Evolutionary conservation across 1,140 invertebrate genomes (phyloP).

Genomic region (Pomacea maculata): DNA sequence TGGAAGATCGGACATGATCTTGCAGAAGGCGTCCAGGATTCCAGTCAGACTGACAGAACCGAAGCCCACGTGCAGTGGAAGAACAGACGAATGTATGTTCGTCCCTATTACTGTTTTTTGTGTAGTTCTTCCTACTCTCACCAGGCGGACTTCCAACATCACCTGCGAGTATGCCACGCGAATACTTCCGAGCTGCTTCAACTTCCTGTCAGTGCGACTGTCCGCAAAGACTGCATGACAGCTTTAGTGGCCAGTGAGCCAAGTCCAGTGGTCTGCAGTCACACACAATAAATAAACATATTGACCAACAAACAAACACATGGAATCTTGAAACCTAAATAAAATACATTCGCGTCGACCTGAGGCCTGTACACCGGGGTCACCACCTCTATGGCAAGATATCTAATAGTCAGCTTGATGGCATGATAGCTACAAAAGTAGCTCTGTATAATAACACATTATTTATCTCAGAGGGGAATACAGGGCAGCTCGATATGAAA

Average conservation of each 20-base stretch:
- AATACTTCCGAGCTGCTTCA: not conserved
- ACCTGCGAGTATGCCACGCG: slow-evolving; percentile 26
- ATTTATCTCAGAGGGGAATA: too few species aligned
- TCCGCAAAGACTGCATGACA: slow-evolving; percentile 19
- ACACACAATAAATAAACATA: too few species aligned
- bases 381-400: too few species aligned
- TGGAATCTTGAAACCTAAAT: too few species aligned
- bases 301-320: too few species aligned
- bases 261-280: not conserved
- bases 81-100: slow-evolving; percentile 19
- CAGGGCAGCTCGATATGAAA: too few species aligned
- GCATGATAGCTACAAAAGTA: too few species aligned
- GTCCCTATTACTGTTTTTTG: slow-evolving; percentile 29
- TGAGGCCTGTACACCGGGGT: too few species aligned
- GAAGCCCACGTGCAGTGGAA: not conserved
- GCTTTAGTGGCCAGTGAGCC: not conserved
- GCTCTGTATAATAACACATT: too few species aligned
- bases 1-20: not conserved
- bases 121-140: slow-evolving; percentile 24
- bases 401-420: too few species aligned
- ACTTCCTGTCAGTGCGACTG: slow-evolving; percentile 17
- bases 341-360: too few species aligned
- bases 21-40: not conserved
- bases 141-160: slow-evolving; percentile 26
- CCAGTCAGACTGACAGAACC: not conserved